A percentile compares a stretch with the other conserved stretches of the same genome.
Conservation (phyloP, 2,113 vertebrate genomes). For the Lepidothrix coronata region DNA sequence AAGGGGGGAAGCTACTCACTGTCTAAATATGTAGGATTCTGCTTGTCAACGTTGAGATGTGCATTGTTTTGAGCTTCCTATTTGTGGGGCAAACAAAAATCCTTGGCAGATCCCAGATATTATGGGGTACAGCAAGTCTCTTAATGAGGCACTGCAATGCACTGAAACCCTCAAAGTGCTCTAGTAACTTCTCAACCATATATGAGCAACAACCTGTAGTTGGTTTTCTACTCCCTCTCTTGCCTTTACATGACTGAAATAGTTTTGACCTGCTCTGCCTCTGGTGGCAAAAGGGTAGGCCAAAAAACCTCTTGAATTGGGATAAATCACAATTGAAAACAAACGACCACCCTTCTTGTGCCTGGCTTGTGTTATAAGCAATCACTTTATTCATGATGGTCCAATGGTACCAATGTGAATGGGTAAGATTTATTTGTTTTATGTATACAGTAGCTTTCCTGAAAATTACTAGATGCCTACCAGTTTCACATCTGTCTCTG, state of each 20-base stretch:
- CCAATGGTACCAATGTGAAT: not conserved
- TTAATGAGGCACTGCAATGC: not conserved
- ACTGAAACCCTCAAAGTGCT: not conserved
- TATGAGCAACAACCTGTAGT: not conserved
- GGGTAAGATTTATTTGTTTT: not conserved
- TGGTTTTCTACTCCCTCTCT: not conserved
- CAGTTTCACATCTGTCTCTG: not conserved
- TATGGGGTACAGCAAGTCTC: not conserved
- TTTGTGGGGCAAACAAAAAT: not conserved
- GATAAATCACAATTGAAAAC: not conserved
- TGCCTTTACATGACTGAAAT: not conserved
- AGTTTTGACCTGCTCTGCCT: not conserved
- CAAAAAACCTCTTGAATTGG: not conserved
- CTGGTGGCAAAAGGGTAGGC: not conserved
- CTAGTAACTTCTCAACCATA: not conserved
- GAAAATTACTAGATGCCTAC: not conserved
- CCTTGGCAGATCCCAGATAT: no score
- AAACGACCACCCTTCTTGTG: not conserved
- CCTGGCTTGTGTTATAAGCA: not conserved
- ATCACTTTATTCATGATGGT: not conserved
- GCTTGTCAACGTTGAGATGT: not conserved
- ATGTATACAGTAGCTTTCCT: not conserved
- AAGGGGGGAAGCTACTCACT: fast-evolving
- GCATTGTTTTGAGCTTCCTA: not conserved
- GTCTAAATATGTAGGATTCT: not conserved